Evolutionary conservation across 2,113 vertebrate genomes (phyloP).

Genomic region (Hyla sarda): DNA sequence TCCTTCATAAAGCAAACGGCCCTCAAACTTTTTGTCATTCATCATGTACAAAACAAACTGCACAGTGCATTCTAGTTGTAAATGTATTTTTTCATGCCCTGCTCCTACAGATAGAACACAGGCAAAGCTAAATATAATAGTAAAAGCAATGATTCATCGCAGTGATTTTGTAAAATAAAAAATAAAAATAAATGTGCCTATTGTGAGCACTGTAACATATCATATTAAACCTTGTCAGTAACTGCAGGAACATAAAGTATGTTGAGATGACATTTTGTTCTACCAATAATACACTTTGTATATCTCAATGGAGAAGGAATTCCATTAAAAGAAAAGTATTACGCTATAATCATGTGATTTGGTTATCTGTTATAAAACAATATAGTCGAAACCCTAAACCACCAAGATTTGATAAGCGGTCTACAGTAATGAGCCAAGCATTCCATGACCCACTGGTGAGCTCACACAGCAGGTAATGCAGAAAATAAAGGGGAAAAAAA

Average conservation of each 20-base stretch:
- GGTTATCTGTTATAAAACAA: conserved; percentile 36
- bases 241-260: conserved; percentile 15
- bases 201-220: not conserved
- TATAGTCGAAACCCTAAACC: not conserved
- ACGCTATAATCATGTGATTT: conserved; percentile 4
- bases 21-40: too few relatives aligned
- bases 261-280: not conserved
- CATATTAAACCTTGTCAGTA: conserved; percentile 13
- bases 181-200: not conserved
- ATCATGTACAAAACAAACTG: not conserved
- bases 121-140: not conserved
- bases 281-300: not conserved
- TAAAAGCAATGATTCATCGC: not conserved
- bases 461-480: conserved; percentile 15
- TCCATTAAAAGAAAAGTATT: conserved; percentile 2
- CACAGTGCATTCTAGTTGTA: not conserved
- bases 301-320: conserved; percentile 19
- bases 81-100: not conserved
- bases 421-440: not conserved
- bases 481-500: conserved; percentile 22
- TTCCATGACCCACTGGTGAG: conserved; percentile 5
- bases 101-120: not conserved
- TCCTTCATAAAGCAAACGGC: too few relatives aligned
- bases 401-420: not conserved
- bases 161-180: not conserved